Percentiles rank a stretch among this genome's conserved stretches.
phyloP scores from a whole-genome alignment of 2,888 invertebrate species.

The Trissoscelio sp. region DNA sequence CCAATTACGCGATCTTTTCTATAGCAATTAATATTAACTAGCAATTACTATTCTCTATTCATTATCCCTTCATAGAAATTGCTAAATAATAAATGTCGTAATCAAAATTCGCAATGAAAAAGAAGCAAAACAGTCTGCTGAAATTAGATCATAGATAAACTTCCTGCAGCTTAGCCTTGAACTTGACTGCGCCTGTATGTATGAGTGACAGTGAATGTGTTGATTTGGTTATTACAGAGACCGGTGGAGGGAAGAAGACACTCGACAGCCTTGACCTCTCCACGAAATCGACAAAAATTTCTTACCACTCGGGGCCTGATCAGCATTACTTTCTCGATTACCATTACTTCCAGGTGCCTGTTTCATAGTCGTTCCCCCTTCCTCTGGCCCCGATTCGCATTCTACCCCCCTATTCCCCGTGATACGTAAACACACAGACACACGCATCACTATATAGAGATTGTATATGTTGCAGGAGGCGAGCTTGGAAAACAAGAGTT shows the following conservation, averaged over 20 bases:
- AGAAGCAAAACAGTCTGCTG: background rate
- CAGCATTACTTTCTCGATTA: constrained; percentile 68
- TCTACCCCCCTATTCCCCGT: constrained; percentile 32
- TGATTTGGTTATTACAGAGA: constrained; percentile 70
- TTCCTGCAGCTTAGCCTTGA: constrained; percentile 66
- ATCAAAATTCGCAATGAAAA: background rate
- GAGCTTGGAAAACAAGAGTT: constrained; percentile 68
- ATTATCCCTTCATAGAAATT: too few species aligned
- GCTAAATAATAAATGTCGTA: too few species aligned
- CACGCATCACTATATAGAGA: constrained; percentile 61
- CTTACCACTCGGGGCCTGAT: constrained; percentile 62
- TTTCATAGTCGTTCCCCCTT: constrained; percentile 34
- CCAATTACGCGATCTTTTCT: too few species aligned
- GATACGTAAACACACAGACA: constrained; percentile 48
- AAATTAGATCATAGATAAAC: constrained; percentile 66
- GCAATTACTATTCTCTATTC: too few species aligned
- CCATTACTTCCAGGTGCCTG: constrained; percentile 67
- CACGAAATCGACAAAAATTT: constrained; percentile 70
- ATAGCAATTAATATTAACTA: too few species aligned
- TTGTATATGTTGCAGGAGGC: constrained; percentile 59
- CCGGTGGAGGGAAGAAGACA: constrained; percentile 69
- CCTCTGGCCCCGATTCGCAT: constrained; percentile 12
- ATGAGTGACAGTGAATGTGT: constrained; percentile 61
- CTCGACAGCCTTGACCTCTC: constrained; percentile 72
- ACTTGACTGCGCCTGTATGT: constrained; percentile 67